A percentile compares a stretch with the other conserved stretches of the same genome.
phyloP scores from a whole-genome alignment of 2,797 vertebrate genomes.

The Chloroceryle inda region DNA sequence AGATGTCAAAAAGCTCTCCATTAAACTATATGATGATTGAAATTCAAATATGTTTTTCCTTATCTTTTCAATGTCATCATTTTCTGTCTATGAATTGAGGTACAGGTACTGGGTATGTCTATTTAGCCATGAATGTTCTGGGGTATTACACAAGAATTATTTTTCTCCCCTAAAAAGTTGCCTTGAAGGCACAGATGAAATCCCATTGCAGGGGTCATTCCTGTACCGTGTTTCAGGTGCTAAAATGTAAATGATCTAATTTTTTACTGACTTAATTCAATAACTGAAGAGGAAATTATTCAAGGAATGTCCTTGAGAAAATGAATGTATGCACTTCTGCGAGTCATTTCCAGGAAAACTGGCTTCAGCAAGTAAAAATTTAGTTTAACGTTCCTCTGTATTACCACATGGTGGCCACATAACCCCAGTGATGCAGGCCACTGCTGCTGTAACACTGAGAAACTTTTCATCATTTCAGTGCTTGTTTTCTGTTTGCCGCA shows the following conservation, averaged over 20 bases:
- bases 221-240: not conserved
- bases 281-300: not conserved
- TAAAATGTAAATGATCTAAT: not conserved
- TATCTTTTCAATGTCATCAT: not conserved
- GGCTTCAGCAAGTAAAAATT: not conserved
- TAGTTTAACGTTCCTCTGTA: not conserved
- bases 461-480: not conserved
- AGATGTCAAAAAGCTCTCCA: not conserved
- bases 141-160: not conserved
- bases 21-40: not conserved
- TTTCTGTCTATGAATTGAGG: not conserved
- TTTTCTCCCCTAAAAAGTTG: not conserved
- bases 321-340: not conserved
- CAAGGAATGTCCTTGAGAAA: not conserved
- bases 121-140: not conserved
- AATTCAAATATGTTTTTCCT: not conserved
- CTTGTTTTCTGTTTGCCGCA: not conserved
- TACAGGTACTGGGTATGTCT: not conserved
- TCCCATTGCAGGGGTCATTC: not conserved
- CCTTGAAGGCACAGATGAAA: not conserved
- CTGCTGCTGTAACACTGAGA: not conserved
- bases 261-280: not conserved
- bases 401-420: slow-evolving; percentile 75
- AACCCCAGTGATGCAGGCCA: not conserved
- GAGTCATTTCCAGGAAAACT: not conserved